These are phyloP conservation scores for Lota lota DNA, from an alignment of 2,113 vertebrate species.

Conservation along the genomic window DNA sequence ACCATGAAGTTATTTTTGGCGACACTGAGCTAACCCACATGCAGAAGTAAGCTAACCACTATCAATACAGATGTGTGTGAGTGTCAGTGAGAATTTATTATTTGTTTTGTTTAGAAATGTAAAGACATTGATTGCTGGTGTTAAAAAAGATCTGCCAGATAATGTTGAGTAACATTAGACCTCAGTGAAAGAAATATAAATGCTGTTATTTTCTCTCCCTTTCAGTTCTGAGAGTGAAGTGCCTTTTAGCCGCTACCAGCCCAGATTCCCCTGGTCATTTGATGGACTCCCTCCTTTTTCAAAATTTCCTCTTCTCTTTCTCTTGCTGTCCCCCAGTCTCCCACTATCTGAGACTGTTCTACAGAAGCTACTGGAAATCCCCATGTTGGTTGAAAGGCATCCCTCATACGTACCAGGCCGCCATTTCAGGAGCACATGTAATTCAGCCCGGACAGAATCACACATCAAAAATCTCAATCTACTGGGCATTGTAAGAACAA, in stretches of 20 bases:
- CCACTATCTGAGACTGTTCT: conserved; percentile 50
- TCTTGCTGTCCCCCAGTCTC: conserved; percentile 4
- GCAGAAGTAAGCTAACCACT: conserved; percentile 29
- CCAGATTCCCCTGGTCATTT: neutral
- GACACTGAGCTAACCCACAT: conserved; percentile 23
- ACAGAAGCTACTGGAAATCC: conserved; percentile 55
- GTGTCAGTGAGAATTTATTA: neutral
- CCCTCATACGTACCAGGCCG: conserved; percentile 56
- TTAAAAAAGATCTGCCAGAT: conserved; percentile 9
- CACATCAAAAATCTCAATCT: conserved; percentile 54
- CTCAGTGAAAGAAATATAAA: conserved; percentile 43
- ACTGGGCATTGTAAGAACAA: conserved; percentile 43
- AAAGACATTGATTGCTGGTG: neutral
- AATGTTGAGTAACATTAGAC: conserved; percentile 47
- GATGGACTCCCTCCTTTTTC: neutral
- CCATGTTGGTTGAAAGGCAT: conserved; percentile 59
- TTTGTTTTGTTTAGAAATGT: neutral
- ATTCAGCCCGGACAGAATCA: conserved; percentile 45
- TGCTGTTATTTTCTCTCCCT: conserved; percentile 33
- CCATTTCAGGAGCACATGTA: conserved; percentile 55
- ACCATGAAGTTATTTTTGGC: conserved; percentile 53
- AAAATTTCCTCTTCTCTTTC: conserved; percentile 21
- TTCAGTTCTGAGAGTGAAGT: conserved; percentile 52
- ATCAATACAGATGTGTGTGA: conserved; percentile 30
- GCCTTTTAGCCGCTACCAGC: neutral